phyloP scores from a whole-genome alignment of 1,140 invertebrate species.

The Macrocentrus cingulum region DNA sequence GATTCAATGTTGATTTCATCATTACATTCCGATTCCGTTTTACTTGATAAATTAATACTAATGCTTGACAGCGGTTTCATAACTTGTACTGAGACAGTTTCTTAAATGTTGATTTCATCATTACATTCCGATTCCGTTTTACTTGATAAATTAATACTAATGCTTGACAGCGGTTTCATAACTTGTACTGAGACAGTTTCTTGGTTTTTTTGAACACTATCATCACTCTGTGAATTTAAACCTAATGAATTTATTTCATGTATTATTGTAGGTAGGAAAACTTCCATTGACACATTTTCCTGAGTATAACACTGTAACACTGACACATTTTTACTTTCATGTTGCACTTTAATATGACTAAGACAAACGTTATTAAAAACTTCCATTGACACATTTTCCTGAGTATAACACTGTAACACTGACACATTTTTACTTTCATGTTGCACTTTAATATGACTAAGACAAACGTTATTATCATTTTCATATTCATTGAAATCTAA shows the following conservation, averaged over 20 bases:
- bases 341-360: not conserved
- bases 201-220: not conserved
- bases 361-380: not conserved
- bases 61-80: not conserved
- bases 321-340: constrained; percentile 1
- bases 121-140: not conserved
- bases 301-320: constrained; percentile 1
- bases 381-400: constrained; percentile 1
- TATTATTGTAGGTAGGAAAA: not conserved
- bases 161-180: not conserved
- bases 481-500: constrained; percentile 2
- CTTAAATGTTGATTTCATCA: not conserved
- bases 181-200: not conserved
- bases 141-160: not conserved
- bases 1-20: not conserved
- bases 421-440: constrained; percentile 1
- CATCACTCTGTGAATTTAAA: not conserved
- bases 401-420: not conserved
- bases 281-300: not conserved
- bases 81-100: not conserved
- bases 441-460: constrained; percentile 1
- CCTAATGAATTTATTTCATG: not conserved
- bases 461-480: not conserved
- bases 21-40: not conserved
- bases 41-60: not conserved